Conservation (phyloP, 2,797 vertebrate species). For the Gobio occitaniae region DNA sequence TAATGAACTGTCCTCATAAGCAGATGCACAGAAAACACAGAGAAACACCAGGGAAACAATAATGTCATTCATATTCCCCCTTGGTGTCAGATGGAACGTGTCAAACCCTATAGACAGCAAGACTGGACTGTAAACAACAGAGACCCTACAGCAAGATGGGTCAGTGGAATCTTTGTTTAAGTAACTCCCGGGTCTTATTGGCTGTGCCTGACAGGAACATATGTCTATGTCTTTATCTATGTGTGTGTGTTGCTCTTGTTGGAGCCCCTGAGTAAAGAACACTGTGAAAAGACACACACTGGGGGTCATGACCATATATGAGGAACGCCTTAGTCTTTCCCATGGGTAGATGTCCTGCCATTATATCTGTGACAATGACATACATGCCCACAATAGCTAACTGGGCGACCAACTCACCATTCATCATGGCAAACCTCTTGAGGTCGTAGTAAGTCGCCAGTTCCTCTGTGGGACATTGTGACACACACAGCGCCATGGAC, state of each 20-base stretch:
- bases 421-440: slow-evolving; percentile 89
- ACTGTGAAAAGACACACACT: slow-evolving; percentile 29
- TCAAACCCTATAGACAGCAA: slow-evolving; percentile 35
- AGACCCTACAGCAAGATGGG: slow-evolving; percentile 45
- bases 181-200: slow-evolving; percentile 35
- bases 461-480: slow-evolving; percentile 87
- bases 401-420: slow-evolving; percentile 81
- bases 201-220: slow-evolving; percentile 12
- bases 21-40: not conserved
- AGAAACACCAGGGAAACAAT: slow-evolving; percentile 28
- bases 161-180: slow-evolving; percentile 71
- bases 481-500: slow-evolving; percentile 92
- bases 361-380: slow-evolving; percentile 52
- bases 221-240: not conserved
- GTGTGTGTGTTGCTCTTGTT: slow-evolving; percentile 31
- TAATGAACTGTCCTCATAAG: not conserved
- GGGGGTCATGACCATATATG: slow-evolving; percentile 31
- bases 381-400: slow-evolving; percentile 21
- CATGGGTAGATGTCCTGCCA: slow-evolving; percentile 37
- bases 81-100: slow-evolving; percentile 32
- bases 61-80: slow-evolving; percentile 18
- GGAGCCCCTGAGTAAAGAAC: slow-evolving; percentile 43
- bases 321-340: slow-evolving; percentile 44
- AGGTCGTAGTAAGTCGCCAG: slow-evolving; percentile 89
- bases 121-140: slow-evolving; percentile 53